Evolutionary conservation across 2,888 invertebrate species (phyloP), one percentile per base, ranked within the genome.

Genomic region (Penaeus monodon): DNA sequence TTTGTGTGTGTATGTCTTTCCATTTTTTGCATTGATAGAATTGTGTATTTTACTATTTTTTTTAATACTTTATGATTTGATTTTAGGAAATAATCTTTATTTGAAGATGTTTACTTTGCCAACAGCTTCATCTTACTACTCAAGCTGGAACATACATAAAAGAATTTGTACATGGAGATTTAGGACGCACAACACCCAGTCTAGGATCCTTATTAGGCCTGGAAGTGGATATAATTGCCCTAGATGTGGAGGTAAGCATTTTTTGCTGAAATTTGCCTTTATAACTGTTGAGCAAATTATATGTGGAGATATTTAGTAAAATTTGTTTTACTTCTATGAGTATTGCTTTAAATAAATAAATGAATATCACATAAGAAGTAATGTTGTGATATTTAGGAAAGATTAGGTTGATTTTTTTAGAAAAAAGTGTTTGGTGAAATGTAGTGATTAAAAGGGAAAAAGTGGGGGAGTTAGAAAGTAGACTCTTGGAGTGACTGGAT

Each of bases 71-170:
- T 57, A 57, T 2, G 0, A 57, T 20, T 57, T 57, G 57, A 57
- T 57, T 57, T 14, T 57, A 57, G 12, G 57, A 14, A 49, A 7
- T 8, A 12, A 49, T 7, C 49, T 49, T 49, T 49, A 49, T 49
- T 49, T 49, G 14, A 49, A 49, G 49, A 20, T 44, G n/a, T 33
- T 44, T 77, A 77, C 27, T 78, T 49, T 33, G 1, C 27, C 27
- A 77, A 57, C 89, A 90, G 81, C 88, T 90, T 33, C 94, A 94
- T 88, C 91, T 98, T 33, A 94, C 94, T 80, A 97, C 97, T 0
- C 96, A 97, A 92, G 98, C 98, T 20, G 98, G 98, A 73, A 97
- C 98, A 68, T 99, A 99, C 92, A 95, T 99, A 1, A 99, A 99
- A 93, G 99, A 99, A 93, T 97, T 99, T 93, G 96, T 97, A 33